Evolutionary conservation across 2,797 vertebrate species (phyloP).

Genomic region (Thripadectes ignobilis): DNA sequence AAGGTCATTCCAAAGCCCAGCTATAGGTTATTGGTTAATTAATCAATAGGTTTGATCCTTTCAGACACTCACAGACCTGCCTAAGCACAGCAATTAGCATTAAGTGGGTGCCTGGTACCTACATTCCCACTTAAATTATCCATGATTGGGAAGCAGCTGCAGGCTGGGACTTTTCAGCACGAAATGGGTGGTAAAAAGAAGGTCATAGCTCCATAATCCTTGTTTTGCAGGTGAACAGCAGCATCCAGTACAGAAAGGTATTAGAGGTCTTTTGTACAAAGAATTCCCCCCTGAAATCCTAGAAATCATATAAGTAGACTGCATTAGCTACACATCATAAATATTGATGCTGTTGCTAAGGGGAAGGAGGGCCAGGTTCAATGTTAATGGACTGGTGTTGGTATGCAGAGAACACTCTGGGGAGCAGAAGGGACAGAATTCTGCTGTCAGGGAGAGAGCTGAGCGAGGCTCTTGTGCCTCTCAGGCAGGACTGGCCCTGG

Average conservation of each 20-base stretch:
- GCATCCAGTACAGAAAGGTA: not conserved
- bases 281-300: constrained; percentile 27
- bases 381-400: constrained; percentile 24
- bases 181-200: not conserved
- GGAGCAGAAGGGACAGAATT: constrained; percentile 2
- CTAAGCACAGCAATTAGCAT: not conserved
- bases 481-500: not conserved
- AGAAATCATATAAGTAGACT: constrained; percentile 53
- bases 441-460: not conserved
- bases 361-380: constrained; percentile 8
- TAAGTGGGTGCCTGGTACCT: not conserved
- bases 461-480: not conserved
- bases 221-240: not conserved
- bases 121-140: not conserved
- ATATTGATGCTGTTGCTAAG: constrained; percentile 68
- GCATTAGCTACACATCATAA: constrained; percentile 69
- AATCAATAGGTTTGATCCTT: constrained; percentile 1
- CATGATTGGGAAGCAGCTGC: not conserved
- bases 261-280: constrained; percentile 25
- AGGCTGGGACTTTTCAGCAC: not conserved
- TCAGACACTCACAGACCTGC: not conserved
- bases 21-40: not conserved
- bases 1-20: not conserved
- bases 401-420: not conserved
- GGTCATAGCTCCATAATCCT: not conserved